Percentiles rank a stretch among this genome's conserved stretches.
These are phyloP conservation scores for Lobophora halterata DNA, from an alignment of 2,888 invertebrate species.

Conservation along the genomic window DNA sequence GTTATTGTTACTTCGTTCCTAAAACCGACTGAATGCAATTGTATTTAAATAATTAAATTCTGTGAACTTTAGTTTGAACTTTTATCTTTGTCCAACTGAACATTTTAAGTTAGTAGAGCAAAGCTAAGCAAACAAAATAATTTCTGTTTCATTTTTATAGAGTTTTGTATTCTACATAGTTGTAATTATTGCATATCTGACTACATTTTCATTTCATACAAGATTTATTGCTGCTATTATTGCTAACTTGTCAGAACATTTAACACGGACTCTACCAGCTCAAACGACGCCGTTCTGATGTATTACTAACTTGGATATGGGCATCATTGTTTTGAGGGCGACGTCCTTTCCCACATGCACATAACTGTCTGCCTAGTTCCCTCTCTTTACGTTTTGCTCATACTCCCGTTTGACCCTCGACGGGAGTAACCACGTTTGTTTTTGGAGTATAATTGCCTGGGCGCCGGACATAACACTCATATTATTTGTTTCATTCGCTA, in stretches of 20 bases:
- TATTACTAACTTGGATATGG: conserved; percentile 7
- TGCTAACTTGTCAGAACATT: too few species aligned
- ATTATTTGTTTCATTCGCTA: conserved; percentile 54
- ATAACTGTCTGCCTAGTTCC: conserved; percentile 58
- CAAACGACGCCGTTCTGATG: too few species aligned
- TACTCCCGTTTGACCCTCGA: conserved; percentile 53
- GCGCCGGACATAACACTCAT: conserved; percentile 46
- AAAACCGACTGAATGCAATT: conserved; percentile 19
- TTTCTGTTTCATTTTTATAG: too few species aligned
- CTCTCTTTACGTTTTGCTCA: conserved; percentile 58
- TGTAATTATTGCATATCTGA: too few species aligned
- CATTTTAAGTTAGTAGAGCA: conserved; percentile 8
- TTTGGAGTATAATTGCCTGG: conserved; percentile 52
- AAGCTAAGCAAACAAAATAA: not conserved
- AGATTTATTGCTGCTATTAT: too few species aligned
- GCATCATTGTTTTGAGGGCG: not conserved
- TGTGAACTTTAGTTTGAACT: conserved; percentile 23
- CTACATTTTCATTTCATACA: too few species aligned
- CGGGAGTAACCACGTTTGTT: conserved; percentile 37
- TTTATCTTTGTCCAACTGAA: conserved; percentile 19
- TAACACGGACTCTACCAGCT: too few species aligned
- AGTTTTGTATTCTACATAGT: too few species aligned
- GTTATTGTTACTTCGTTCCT: conserved; percentile 23
- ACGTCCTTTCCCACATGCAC: conserved; percentile 5
- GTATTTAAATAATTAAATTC: conserved; percentile 27